Base-by-base conservation (phyloP, 2,888 invertebrate species). In the Spialia ferax region DNA sequence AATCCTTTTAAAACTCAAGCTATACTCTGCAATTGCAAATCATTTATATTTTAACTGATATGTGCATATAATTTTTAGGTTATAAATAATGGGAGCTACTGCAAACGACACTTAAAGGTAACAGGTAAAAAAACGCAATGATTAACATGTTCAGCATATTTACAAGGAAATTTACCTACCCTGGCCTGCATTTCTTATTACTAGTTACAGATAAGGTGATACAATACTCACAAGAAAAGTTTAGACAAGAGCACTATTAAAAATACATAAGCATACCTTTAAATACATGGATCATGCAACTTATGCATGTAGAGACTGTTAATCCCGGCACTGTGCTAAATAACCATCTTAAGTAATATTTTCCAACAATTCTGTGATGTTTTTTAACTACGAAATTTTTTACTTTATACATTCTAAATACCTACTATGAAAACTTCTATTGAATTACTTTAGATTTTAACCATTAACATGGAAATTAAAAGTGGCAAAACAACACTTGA, bases 301-400 rank as follows among this genome's bases (percentile, higher is more conserved):
- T 18, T 32, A 60, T 57, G 60, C 64, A 66, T 67, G 54, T 62
- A 69, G 13, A 69, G 13, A 68, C 68, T 65, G 73, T 3, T 72
- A 74, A 75, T 76, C 72, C 75, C 73, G 72, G 74, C 74, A 69
- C 69, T 74, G 63, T 70, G 70, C 64, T 71, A 70, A 48, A 50
- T 57, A 54, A 52, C 52, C 63, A 70, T 68, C 69, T 69, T 71
- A 48, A 48, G 42, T 69, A 66, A 32, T 69, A 66, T 61, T 61
- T 32, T 35, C 45, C 42, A 32, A 54, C 42, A 60, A 54, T 15
- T 66, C 61, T 22, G 42, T 61, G 55, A 67, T 54, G 18, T 66
- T 61, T 66, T 66, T 56, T 61, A 61, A 61, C 67, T 67, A 67
- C 55, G 32, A 52, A 29, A 61, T 61, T 67, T 67, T 55, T 67